Evolutionary conservation across 2,113 vertebrate genomes (phyloP).

Genomic region (Hemibagrus wyckioides): DNA sequence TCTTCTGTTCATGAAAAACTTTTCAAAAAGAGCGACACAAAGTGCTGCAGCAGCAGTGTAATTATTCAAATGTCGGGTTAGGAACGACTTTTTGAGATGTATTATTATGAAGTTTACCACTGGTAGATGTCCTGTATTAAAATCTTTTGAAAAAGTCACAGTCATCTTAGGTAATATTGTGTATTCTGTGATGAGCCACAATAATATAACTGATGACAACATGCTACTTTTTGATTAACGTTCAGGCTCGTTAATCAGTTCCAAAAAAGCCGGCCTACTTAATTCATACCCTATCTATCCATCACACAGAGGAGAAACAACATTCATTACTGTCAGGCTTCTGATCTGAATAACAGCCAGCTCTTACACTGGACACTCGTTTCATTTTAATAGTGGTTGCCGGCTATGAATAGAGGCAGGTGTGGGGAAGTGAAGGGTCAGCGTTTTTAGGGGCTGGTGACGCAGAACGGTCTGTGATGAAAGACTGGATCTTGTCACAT

Average conservation of each 20-base stretch:
- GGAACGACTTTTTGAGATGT: neutral
- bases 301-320: slow-evolving; percentile 19
- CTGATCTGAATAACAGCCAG: slow-evolving; percentile 23
- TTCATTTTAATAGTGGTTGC: slow-evolving; percentile 34
- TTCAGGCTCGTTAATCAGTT: neutral
- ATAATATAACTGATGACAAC: neutral
- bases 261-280: neutral
- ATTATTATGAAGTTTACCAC: neutral
- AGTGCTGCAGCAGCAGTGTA: neutral
- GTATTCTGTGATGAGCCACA: neutral
- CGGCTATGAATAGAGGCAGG: slow-evolving; percentile 55
- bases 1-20: neutral
- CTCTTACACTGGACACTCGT: slow-evolving; percentile 28
- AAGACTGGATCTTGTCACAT: slow-evolving; percentile 32
- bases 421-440: slow-evolving; percentile 50
- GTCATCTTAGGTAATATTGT: neutral
- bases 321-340: slow-evolving; percentile 2
- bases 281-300: neutral
- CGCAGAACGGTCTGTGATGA: slow-evolving; percentile 34
- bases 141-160: too few relatives aligned
- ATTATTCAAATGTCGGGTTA: neutral
- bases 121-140: neutral
- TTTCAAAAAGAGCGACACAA: neutral
- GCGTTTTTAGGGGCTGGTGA: slow-evolving; percentile 41
- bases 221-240: slow-evolving; percentile 15